Evolutionary conservation across 2,888 invertebrate species (phyloP), one percentile per base, ranked within the genome.

Genomic region (Vesta saturnalis): DNA sequence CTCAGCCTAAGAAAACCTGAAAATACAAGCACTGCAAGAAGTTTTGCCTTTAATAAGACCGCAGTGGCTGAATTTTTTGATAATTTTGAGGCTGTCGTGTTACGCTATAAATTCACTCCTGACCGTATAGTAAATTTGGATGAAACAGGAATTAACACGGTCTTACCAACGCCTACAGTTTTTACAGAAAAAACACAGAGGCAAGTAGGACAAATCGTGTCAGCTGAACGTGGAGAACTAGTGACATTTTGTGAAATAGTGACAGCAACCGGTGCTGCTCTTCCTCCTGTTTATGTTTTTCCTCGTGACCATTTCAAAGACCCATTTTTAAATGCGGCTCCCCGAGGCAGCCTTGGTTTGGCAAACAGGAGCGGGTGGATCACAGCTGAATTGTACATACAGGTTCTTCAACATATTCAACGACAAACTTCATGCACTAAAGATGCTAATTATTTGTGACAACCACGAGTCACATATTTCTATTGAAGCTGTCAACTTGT

Each of bases 401-500:
- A n/a, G n/a, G n/a, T n/a, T n/a, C n/a, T n/a, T n/a, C n/a, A n/a
- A n/a, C n/a, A n/a, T n/a, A n/a, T n/a, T n/a, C n/a, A n/a, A n/a
- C n/a, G n/a, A n/a, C n/a, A n/a, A n/a, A n/a, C n/a, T n/a, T n/a
- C n/a, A n/a, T n/a, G n/a, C n/a, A n/a, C 52, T 4, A 52, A 52
- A 18, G 6, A 18, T 18, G 3, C 30, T 65, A 59, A 15, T 64
- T 10, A 22, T 67, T 30, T 60, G 55, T 35, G 64, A 69, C 55
- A 60, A 69, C 35, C 64, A 69, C 58, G 59, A 52, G 39, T 64
- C 56, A 19, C 61, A 69, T n/a, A 60, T 64, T 15, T 64, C 64
- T 12, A 64, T 68, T 39, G 64, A 60, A 49, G 47, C 64, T 10
- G 46, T 65, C 6, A 65, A 54, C 23, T 71, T 49, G 58, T 54